These are phyloP conservation scores for Rhinichthys klamathensis DNA, from an alignment of 2,113 vertebrate genomes.

Conservation along the genomic window DNA sequence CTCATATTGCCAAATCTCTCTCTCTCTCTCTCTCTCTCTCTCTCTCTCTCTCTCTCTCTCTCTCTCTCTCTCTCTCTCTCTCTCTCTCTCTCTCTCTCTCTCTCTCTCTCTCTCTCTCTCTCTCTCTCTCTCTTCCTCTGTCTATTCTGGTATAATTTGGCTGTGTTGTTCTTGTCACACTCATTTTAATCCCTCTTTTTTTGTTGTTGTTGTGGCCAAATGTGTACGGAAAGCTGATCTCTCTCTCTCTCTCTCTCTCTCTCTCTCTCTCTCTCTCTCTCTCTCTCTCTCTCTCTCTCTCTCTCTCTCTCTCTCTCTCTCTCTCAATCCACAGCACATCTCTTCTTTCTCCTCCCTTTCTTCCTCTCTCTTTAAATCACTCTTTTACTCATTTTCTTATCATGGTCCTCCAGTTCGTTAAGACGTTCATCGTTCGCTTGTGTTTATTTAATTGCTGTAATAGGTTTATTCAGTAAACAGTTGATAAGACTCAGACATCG, in stretches of 20 bases:
- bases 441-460: slow-evolving; percentile 51
- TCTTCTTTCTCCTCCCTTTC: slow-evolving; percentile 13
- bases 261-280: slow-evolving; percentile 20
- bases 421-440: slow-evolving; percentile 24
- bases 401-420: slow-evolving; percentile 46
- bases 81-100: slow-evolving; percentile 10
- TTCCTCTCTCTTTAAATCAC: slow-evolving; percentile 11
- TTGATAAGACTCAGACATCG: slow-evolving; percentile 40
- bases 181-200: slow-evolving; percentile 18
- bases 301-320: slow-evolving; percentile 8
- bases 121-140: slow-evolving; percentile 9
- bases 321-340: slow-evolving; percentile 10
- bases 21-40: slow-evolving; percentile 9
- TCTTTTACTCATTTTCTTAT: slow-evolving; percentile 56
- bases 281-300: background rate
- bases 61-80: slow-evolving; percentile 18
- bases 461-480: slow-evolving; percentile 53
- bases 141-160: background rate
- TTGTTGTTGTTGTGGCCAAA: slow-evolving; percentile 23
- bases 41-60: slow-evolving; percentile 20
- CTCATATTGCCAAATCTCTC: slow-evolving; percentile 8
- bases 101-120: slow-evolving; percentile 13
- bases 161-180: slow-evolving; percentile 1
- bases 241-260: too few species aligned
- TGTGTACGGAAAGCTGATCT: slow-evolving; percentile 3